Evolutionary conservation across 2,888 invertebrate species (phyloP), one percentile per base, ranked within the genome.

Genomic region (Ryuthela nishihirai): DNA sequence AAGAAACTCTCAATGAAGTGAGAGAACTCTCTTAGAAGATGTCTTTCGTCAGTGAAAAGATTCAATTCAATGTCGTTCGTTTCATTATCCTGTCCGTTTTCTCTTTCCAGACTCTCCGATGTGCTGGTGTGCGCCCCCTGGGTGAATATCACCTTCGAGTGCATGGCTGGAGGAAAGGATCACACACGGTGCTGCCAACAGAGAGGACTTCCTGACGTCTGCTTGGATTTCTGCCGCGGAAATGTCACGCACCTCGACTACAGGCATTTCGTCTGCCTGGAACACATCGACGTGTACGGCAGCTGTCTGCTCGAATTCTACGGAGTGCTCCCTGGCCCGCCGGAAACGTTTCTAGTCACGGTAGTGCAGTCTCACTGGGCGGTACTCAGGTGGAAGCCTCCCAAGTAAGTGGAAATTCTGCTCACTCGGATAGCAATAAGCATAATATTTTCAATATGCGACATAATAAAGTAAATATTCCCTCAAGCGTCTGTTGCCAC

Each of bases 111-210:
- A 77, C 82, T 85, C 64, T 86, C 88, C 39, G 88, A 89, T 72
- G 78, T 89, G 71, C 88, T 90, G 87, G 88, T 89, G 36, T 90
- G 89, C 74, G 89, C 89, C 0, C 89, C 89, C 0, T 89, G 88
- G 88, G 87, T 88, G 0, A 82, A 84, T 3, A 83, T 83, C 24
- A 87, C 88, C 1, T 88, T 89, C 72, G 81, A 83, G 9, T 89
- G 89, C 69, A 77, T 89, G 55, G 83, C 87, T 38, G 87, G 88
- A 66, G 84, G 85, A 1, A 80, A 85, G 70, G 88, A 90, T 76
- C 89, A 89, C 73, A 84, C 87, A 0, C 83, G 85, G 0, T 90
- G 89, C 74, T 89, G 89, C 71, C 78, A 81, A 23, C 80, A 84
- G 0, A 76, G 87, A 45, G 88, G 88, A 0, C 78, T 90, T 25